phyloP scores from a whole-genome alignment of 2,888 invertebrate species.

The Pandemis corylana region DNA sequence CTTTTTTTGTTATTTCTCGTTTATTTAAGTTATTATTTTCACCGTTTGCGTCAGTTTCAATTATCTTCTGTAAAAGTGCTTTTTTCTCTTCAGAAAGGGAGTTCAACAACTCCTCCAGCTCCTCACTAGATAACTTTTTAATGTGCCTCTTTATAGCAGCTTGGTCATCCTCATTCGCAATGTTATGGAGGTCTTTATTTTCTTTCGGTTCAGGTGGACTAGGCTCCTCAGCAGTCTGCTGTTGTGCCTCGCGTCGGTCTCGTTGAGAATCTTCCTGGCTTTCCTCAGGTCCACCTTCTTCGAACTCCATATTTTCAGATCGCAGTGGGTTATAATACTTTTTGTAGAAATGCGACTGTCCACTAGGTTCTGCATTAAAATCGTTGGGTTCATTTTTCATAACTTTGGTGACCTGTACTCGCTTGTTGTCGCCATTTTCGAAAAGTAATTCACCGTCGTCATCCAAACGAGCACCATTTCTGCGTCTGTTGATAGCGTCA shows the following conservation, averaged over 20 bases:
- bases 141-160: constrained; percentile 72
- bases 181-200: constrained; percentile 44
- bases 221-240: constrained; percentile 36
- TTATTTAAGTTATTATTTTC: constrained; percentile 61
- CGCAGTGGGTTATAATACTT: constrained; percentile 58
- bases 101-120: constrained; percentile 71
- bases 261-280: constrained; percentile 54
- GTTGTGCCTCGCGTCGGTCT: constrained; percentile 59
- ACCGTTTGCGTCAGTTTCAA: constrained; percentile 55
- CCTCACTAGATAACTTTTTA: constrained; percentile 69
- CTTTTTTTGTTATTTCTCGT: constrained; percentile 79
- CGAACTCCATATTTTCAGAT: constrained; percentile 53
- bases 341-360: constrained; percentile 54
- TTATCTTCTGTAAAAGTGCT: constrained; percentile 70
- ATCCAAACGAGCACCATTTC: constrained; percentile 47
- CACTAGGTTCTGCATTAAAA: constrained; percentile 51
- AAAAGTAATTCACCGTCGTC: constrained; percentile 60
- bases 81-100: constrained; percentile 74
- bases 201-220: constrained; percentile 40
- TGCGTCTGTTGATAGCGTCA: constrained; percentile 19
- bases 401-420: constrained; percentile 50
- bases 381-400: constrained; percentile 55
- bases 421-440: constrained; percentile 49
- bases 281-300: constrained; percentile 54
- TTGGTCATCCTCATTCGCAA: constrained; percentile 67